Base-by-base conservation (phyloP, 2,888 invertebrate genomes). In the Chrysodeixis includens region DNA sequence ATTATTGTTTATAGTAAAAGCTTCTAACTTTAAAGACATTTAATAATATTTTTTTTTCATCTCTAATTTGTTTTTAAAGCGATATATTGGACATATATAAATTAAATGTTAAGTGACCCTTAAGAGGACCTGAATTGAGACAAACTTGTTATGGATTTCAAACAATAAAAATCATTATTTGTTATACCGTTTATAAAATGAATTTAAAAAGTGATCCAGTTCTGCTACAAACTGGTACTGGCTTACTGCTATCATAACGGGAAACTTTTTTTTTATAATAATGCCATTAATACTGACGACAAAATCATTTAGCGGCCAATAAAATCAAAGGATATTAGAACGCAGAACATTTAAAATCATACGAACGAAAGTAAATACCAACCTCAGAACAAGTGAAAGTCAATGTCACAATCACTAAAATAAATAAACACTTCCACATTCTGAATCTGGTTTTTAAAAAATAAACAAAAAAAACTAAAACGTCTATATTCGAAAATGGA, bases 391-490 rank as follows among this genome's bases (percentile, higher is more conserved):
- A 82, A 86, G 90, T 89, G 88, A 92, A 92, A 91, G 91, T 89
- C 78, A 88, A 79, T 66, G 85, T 83, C 80, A 90, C 87, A 80
- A 88, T 71, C 90, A 93, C 88, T 74, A 94, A 87, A 83, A 91
- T 81, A 77, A 89, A 87, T 84, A 86, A 84, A 81, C 90, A 91
- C 91, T 91, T 92, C 88, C 90, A 92, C 94, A 94, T 94, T 80
- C 80, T 90, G 86, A 77, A 73, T 81, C 74, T 86, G 83, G 75
- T 85, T 83, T 70, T 77, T 77, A 74, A 78, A 78, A 81, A 85
- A 78, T 80, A 78, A 80, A 81, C 71, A 81, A 83, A 81, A 76
- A 85, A 82, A 78, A 78, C 81, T 61, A 55, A 73, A 52, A 78
- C 77, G 73, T 69, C 59, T 56, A 57, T 84, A 83, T 82, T 85